Evolutionary conservation across 2,113 vertebrate genomes (phyloP).

Genomic region (Heteronetta atricapilla): DNA sequence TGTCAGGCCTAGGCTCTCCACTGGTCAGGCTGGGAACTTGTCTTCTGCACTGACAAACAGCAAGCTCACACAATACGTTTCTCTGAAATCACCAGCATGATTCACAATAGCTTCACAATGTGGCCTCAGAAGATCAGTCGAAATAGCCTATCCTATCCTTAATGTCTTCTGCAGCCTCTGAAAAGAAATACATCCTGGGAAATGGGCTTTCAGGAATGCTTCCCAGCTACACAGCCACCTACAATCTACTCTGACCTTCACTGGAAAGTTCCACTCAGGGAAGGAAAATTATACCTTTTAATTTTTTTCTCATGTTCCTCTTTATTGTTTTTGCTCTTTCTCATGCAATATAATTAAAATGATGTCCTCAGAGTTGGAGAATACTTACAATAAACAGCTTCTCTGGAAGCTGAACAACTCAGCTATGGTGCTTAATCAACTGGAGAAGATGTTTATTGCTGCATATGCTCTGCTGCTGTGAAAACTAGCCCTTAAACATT

Average conservation of each 20-base stretch:
- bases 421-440: constrained; percentile 51
- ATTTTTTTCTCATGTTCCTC: constrained; percentile 55
- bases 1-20: background rate
- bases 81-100: constrained; percentile 30
- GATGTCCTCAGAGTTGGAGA: constrained; percentile 45
- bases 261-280: constrained; percentile 5
- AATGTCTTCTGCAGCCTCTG: constrained; percentile 16
- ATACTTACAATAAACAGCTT: constrained; percentile 48
- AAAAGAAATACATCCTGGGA: background rate
- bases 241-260: constrained; percentile 53
- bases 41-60: constrained; percentile 22
- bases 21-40: constrained; percentile 3
- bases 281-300: constrained; percentile 54
- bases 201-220: background rate
- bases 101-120: constrained; percentile 21
- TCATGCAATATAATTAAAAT: constrained; percentile 66
- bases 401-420: constrained; percentile 28
- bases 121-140: constrained; percentile 35
- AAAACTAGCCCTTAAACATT: constrained; percentile 42
- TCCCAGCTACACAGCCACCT: background rate
- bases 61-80: background rate
- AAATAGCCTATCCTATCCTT: constrained; percentile 30
- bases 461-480: constrained; percentile 29
- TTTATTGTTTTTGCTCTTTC: constrained; percentile 54
- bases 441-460: constrained; percentile 52